Base-by-base conservation (phyloP, 2,888 invertebrate species). In the Oconnorella tubifera region DNA sequence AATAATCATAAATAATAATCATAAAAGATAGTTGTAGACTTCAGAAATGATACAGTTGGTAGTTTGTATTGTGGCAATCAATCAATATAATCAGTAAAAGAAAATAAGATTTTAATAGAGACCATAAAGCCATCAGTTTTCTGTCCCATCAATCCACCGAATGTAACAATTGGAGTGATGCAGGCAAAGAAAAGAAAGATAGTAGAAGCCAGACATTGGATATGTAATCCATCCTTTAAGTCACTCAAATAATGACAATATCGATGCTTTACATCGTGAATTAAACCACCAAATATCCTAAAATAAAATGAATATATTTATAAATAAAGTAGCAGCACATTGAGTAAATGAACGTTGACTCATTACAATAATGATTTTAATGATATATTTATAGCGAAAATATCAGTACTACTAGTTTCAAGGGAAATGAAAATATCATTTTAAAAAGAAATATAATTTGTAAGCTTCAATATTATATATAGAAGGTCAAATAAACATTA, bases 101-200 rank as follows among this genome's bases (percentile, higher is more conserved):
- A n/a, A n/a, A n/a, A n/a, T n/a, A n/a, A n/a, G n/a, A n/a, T n/a
- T n/a, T n/a, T n/a, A n/a, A 10, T 29, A 53, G 65, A 55, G 2
- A 72, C 81, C 78, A 82, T 76, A 63, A 78, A 74, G 31, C 77
- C 76, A 19, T 76, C 73, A 1, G 82, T 82, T 6, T 77, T 77
- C 62, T 78, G 75, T 1, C 79, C 77, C 27, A 82, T 72, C 27
- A 82, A 70, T 49, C 82, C 82, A 4, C 81, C 81, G 72, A 82
- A 82, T 6, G 82, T 82, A 65, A 82, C 79, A 68, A 82, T 80
- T 0, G 82, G 81, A 2, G 81, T 80, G 62, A 82, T 73, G 70
- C 81, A 81, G 61, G 82, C 82, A 70, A 82, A 82, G 75, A 79
- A 82, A 28, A 82, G 73, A 70, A 82, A 82, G 62, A 81, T 68